These are phyloP conservation scores for Austrofundulus limnaeus DNA, from an alignment of 2,113 vertebrate genomes.

Conservation along the genomic window DNA sequence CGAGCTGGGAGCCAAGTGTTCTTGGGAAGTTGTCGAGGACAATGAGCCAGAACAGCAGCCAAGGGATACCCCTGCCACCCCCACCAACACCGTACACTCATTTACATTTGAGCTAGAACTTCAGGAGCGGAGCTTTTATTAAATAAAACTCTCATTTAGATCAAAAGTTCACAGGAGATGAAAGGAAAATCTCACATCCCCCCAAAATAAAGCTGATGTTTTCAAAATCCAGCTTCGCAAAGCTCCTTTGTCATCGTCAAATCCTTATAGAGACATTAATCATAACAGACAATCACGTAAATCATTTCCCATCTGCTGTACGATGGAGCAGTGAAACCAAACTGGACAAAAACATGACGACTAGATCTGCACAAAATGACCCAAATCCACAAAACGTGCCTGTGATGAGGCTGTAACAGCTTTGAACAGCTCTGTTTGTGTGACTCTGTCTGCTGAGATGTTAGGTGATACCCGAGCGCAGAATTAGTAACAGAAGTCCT, in stretches of 20 bases:
- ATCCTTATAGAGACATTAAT: constrained; percentile 10
- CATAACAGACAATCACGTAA: constrained; percentile 3
- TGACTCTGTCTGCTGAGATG: constrained; percentile 9
- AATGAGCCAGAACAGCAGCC: no score
- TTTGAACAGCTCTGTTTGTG: neutral
- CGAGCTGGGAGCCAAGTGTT: no score
- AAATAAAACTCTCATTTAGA: neutral
- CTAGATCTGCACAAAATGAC: neutral
- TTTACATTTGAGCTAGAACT: no score
- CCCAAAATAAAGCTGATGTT: neutral
- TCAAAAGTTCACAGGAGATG: neutral
- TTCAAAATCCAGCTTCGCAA: neutral
- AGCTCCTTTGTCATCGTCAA: neutral
- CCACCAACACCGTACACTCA: no score
- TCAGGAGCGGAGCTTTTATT: neutral
- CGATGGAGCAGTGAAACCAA: neutral
- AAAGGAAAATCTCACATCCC: neutral
- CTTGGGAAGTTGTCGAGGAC: no score
- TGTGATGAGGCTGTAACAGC: neutral
- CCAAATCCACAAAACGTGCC: neutral
- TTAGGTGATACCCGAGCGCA: no score
- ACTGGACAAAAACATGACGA: neutral
- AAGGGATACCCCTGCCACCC: no score
- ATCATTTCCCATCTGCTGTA: constrained; percentile 4
- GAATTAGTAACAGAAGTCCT: no score